These are phyloP conservation scores for Lasaia peninsularis DNA, from an alignment of 1,140 invertebrate species.

Conservation along the genomic window DNA sequence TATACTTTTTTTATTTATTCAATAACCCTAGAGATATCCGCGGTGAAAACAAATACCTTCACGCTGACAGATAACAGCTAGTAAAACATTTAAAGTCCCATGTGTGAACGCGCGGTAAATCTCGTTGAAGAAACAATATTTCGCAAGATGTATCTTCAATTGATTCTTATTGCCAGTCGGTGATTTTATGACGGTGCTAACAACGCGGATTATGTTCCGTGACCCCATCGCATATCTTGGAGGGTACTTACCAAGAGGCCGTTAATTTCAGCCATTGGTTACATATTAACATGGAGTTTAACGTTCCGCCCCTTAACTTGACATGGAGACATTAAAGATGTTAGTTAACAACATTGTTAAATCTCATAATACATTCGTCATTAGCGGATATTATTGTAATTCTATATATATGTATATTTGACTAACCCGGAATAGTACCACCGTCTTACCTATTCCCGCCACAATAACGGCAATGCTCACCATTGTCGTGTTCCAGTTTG, in stretches of 20 bases:
- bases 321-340: background rate
- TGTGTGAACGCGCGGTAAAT: background rate
- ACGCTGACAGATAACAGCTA: no score
- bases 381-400: no score
- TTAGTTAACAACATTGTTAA: background rate
- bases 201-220: conserved; percentile 40
- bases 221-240: conserved; percentile 35
- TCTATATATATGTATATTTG: no score
- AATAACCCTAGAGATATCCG: no score
- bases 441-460: no score
- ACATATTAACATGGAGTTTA: background rate
- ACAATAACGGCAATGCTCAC: no score
- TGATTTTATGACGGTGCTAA: conserved; percentile 42
- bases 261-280: background rate
- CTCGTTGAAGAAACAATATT: background rate
- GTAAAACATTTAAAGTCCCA: no score
- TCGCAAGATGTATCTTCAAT: conserved; percentile 34
- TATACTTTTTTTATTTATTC: no score
- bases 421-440: no score
- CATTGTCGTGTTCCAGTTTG: no score
- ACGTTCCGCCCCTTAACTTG: background rate
- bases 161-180: conserved; percentile 37
- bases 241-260: background rate
- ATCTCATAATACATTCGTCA: no score
- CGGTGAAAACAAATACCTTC: no score